Evolutionary conservation across 2,888 invertebrate species (phyloP).

Genomic region (Diloba caeruleocephala): DNA sequence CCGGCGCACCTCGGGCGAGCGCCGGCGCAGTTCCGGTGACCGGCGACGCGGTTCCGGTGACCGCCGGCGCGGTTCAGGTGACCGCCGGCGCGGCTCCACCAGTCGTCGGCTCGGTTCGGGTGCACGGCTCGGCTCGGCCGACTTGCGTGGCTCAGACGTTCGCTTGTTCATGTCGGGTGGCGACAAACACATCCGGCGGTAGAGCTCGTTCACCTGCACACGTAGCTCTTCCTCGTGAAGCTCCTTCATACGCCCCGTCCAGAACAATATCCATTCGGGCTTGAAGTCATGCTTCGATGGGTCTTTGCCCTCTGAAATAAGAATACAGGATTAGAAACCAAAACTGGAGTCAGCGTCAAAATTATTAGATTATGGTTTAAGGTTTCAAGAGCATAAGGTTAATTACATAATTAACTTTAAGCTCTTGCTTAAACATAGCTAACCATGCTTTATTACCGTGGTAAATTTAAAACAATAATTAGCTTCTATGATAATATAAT

Average conservation of each 20-base stretch:
- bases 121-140: not conserved
- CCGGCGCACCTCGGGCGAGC: slow-evolving; percentile 21
- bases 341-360: too few species aligned
- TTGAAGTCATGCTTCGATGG: slow-evolving; percentile 95
- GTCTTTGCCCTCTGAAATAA: slow-evolving; percentile 90
- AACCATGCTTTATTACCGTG: too few species aligned
- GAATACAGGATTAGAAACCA: not conserved
- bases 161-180: slow-evolving; percentile 65
- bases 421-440: too few species aligned
- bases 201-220: slow-evolving; percentile 91
- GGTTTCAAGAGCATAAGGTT: too few species aligned
- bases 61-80: slow-evolving; percentile 33
- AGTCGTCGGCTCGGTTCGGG: too few species aligned
- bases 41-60: slow-evolving; percentile 28
- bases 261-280: slow-evolving; percentile 96
- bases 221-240: slow-evolving; percentile 92
- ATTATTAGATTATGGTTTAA: too few species aligned
- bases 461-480: too few species aligned
- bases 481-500: too few species aligned
- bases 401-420: too few species aligned
- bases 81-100: slow-evolving; percentile 34
- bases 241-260: slow-evolving; percentile 95
- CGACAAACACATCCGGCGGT: slow-evolving; percentile 89
- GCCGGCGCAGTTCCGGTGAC: slow-evolving; percentile 29
- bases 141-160: slow-evolving; percentile 17